Conservation (phyloP, 2,797 vertebrate species). For the Myotis vivesi region DNA sequence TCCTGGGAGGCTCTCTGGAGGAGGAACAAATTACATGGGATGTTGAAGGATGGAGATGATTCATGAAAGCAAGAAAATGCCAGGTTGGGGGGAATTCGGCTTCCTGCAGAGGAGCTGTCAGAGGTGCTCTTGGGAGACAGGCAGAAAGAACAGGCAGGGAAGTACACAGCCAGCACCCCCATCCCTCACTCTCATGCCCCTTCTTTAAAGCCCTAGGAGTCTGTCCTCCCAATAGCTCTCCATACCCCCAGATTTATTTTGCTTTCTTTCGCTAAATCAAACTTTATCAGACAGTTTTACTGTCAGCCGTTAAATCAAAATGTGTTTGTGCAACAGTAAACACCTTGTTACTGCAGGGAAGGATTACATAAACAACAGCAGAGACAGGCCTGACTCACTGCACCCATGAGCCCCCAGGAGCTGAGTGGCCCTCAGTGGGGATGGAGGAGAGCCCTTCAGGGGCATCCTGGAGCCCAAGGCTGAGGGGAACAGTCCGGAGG, state of each 20-base stretch:
- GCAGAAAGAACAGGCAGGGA: background rate
- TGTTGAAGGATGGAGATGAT: background rate
- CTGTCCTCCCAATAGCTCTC: slow-evolving; percentile 83
- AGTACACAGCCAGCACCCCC: too few species aligned
- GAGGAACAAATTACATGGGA: background rate
- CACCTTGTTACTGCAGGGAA: slow-evolving; percentile 88
- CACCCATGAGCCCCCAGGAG: slow-evolving; percentile 38
- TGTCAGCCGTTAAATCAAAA: slow-evolving; percentile 87
- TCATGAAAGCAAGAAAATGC: background rate
- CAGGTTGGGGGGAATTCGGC: background rate
- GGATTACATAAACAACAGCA: slow-evolving; percentile 87
- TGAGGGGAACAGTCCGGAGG: rapidly evolving
- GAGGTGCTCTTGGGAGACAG: background rate
- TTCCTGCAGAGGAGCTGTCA: background rate
- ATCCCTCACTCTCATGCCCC: background rate
- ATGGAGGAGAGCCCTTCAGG: background rate
- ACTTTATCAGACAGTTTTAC: slow-evolving; percentile 91
- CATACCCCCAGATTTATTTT: slow-evolving; percentile 85
- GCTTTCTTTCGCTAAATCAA: slow-evolving; percentile 88
- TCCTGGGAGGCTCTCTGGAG: background rate
- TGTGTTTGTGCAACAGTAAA: slow-evolving; percentile 89
- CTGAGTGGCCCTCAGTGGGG: background rate
- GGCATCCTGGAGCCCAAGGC: background rate
- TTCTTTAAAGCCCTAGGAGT: slow-evolving; percentile 67
- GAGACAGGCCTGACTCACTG: slow-evolving; percentile 72